Base-by-base conservation (phyloP, 1,140 invertebrate species). In the Radopholus similis region DNA sequence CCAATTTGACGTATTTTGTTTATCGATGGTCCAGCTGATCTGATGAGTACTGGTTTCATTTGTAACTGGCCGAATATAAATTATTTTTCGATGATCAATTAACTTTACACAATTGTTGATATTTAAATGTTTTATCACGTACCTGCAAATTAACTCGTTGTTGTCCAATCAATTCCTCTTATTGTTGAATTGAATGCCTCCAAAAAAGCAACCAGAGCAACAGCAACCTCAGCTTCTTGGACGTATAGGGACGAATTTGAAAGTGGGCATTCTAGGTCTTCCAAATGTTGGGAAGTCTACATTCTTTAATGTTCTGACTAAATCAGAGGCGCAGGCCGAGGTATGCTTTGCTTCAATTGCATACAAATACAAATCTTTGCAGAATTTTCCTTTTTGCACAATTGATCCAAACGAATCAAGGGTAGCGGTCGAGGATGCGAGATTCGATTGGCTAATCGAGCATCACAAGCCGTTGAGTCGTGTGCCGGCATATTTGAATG, bases 331-430 rank as follows among this genome's bases (percentile, higher is more conserved):
- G 9, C 76, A 92, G 58, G 94, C 95, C 62, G 92, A 97, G 85
- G n/a, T n/a, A n/a, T n/a, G n/a, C n/a, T n/a, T 97, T 98, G 82
- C 96, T 97, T 84, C 95, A 95, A 4, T 98, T 99, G n/a, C n/a
- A 42, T 42, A 15, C 40, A 42, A 15, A 15, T 42, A n/a, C n/a
- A 42, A 42, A 42, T 42, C 40, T 42, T 42, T n/a, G n/a, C n/a
- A 57, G 15, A 97, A 99, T 82, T 97, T 97, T 84, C 95, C 96
- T 4, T 99, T 99, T 86, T 99, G 96, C 86, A 99, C 96, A 80
- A 99, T 99, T 82, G 94, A 98, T 86, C 96, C 96, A 26, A 98
- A 98, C 92, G 95, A 98, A 89, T 97, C 93, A 90, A 88, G 95
- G 77, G 95, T 98, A 74, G 91, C 95, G n/a, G 94, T 99, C 5